Base-by-base conservation (phyloP, 2,888 invertebrate species). In the Leptinotarsa juncta region DNA sequence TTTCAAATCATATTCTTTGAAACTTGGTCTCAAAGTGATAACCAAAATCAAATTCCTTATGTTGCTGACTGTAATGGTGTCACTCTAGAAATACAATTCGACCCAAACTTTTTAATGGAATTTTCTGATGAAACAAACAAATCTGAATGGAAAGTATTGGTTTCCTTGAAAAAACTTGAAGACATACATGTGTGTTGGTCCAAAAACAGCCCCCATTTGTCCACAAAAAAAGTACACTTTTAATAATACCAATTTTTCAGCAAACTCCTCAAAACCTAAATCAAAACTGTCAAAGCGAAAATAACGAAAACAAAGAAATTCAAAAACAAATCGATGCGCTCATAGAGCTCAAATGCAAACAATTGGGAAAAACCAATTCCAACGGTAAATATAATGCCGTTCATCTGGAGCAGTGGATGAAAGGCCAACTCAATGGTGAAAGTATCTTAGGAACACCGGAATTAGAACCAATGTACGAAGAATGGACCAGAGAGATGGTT, bases 371-470 rank as follows among this genome's bases (percentile, higher is more conserved):
- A 85, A 89, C 89, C 68, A 91, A 91, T 80, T 91, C 91, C 67
- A 89, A 91, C 55, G 92, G 92, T 82, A 92, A 92, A 85, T 93
- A 93, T 18, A 94, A 93, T 72, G 94, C 94, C 0, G 86, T 94
- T 67, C 94, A 94, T 82, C 88, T 95, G 79, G 94, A 94, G 79
- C 92, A 94, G 83, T 95, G 95, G 95, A 94, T 95, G 93, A 94
- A 93, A 74, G 93, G 94, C 4, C 91, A 94, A 76, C 90, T 94
- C 68, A 93, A 93, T 79, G 89, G 90, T 55, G 81, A 69, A 66
- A 76, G 69, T 23, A 23, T 23, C 12, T 14, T 57, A 18, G 42
- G 26, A 53, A 86, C 86, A 20, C 84, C 88, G 0, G 88, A 87
- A 53, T 85, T 87, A 16, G 91, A 92, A 84, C 73, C 73, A 0